phyloP scores from a whole-genome alignment of 30 jellyfish, hydroid and myxozoan species.

The Turritopsis dohrnii region DNA sequence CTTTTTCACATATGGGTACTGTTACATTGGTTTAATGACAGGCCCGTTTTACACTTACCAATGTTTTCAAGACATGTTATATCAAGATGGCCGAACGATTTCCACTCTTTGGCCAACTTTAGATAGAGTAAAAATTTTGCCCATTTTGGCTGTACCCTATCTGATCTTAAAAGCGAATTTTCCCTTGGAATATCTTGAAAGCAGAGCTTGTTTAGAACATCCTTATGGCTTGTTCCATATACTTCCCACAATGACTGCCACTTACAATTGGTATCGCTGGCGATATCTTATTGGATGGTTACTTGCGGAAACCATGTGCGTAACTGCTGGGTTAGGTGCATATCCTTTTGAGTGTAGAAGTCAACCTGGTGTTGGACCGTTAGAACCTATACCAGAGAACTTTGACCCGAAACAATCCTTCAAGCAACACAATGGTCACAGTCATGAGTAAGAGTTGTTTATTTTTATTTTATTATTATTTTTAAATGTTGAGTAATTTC shows the following conservation, averaged over 20 bases:
- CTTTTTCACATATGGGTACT: slow-evolving; percentile 15
- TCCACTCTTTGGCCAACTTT: slow-evolving; percentile 84
- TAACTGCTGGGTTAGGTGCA: slow-evolving; percentile 82
- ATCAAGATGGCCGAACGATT: slow-evolving; percentile 71
- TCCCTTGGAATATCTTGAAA: slow-evolving; percentile 52
- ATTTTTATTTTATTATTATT: too few relatives aligned
- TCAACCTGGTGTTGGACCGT: slow-evolving; percentile 84
- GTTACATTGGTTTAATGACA: slow-evolving; percentile 47
- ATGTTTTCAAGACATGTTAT: slow-evolving; percentile 70
- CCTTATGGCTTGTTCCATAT: slow-evolving; percentile 50
- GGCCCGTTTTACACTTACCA: slow-evolving; percentile 80
- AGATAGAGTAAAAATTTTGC: slow-evolving; percentile 44
- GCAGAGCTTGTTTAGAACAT: slow-evolving; percentile 51
- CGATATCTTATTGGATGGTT: slow-evolving; percentile 86
- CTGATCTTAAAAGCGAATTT: slow-evolving; percentile 45
- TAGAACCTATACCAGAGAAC: slow-evolving; percentile 25
- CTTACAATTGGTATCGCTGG: slow-evolving; percentile 72
- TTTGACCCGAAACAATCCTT: slow-evolving; percentile 22
- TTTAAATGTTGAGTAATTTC: too few relatives aligned
- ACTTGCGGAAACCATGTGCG: slow-evolving; percentile 84
- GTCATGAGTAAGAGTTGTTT: slow-evolving; percentile 57
- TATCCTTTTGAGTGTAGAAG: slow-evolving; percentile 80
- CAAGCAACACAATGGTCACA: slow-evolving; percentile 47
- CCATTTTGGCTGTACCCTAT: slow-evolving; percentile 56
- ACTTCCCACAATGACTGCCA: slow-evolving; percentile 44